Base-by-base conservation (phyloP, 2,888 invertebrate genomes). In the Tricholauxania praeusta region DNA sequence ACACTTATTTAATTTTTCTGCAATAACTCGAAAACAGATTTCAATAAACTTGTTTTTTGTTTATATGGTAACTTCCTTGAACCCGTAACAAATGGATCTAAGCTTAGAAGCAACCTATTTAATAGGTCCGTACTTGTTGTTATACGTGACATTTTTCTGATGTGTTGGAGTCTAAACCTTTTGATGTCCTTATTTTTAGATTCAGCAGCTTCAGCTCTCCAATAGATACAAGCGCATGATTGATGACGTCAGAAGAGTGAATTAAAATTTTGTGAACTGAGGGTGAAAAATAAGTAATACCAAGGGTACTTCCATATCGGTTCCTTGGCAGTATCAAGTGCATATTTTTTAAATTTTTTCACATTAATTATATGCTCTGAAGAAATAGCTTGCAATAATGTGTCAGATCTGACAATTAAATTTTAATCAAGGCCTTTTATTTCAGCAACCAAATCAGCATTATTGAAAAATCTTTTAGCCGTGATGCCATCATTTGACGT, bases 371-470 rank as follows among this genome's bases (percentile, higher is more conserved):
- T 73, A 57, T 74, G 76, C 47, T 72, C 76, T 49, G 74, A 73
- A 51, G 72, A 72, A 51, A 77, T 69, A 28, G 72, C 70, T 73
- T 76, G 67, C 73, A 76, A 71, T 55, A 78, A 71, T 71, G 65
- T 72, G 67, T 72, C 32, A 69, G 48, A 72, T 73, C 72, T 68
- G 12, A 62, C 39, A 69, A 74, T 76, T 17, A 75, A 49, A 14
- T 59, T 19, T 59, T 76, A 72, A 53, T 74, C 73, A 69, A 78
- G 49, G 52, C 73, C 74, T n/a, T 74, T 77, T 65, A 78, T 76
- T 17, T 75, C 65, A 60, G 76, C 74, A 74, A 72, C 66, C 52
- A 74, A 52, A 47, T 55, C 71, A 66, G 66, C 60, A 60, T 77
- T 68, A 52, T n/a, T 67, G 22, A 75, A 74, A 60, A 22, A 22